phyloP scores from a whole-genome alignment of 2,888 invertebrate genomes.

The Cerastis rubricosa region DNA sequence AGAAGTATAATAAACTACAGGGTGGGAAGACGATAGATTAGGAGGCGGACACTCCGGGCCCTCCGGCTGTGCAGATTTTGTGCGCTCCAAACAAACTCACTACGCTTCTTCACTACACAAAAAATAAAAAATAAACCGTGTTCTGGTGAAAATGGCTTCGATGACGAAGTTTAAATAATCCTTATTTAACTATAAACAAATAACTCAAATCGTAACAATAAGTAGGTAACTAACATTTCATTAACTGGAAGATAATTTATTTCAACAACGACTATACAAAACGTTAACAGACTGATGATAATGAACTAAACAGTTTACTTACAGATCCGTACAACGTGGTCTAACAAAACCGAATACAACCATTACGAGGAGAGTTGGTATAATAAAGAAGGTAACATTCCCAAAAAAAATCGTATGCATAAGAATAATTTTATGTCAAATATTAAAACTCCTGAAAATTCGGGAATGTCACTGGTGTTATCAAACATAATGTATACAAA shows the following conservation, averaged over 20 bases:
- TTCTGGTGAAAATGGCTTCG: conserved; percentile 4
- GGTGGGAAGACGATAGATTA: conserved; percentile 46
- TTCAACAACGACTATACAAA: neutral
- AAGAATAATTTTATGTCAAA: neutral
- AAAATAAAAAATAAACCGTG: conserved; percentile 3
- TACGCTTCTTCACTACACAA: neutral
- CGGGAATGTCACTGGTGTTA: neutral
- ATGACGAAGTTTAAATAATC: conserved; percentile 4
- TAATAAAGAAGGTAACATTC: neutral
- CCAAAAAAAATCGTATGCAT: neutral
- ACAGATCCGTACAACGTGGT: neutral
- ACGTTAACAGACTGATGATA: neutral
- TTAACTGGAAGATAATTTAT: neutral
- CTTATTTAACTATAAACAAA: conserved; percentile 5
- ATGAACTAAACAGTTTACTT: neutral
- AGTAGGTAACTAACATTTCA: neutral
- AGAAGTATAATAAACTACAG: conserved; percentile 10
- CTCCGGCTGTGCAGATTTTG: conserved; percentile 25
- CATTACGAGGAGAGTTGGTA: neutral
- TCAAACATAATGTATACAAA: neutral
- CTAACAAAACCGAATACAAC: conserved; percentile 6
- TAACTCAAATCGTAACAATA: conserved; percentile 13
- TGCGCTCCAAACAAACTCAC: conserved; percentile 20
- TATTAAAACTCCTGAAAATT: neutral
- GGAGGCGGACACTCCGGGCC: conserved; percentile 1